Conservation (phyloP, 1,140 invertebrate species). For the Ylistrum balloti region DNA sequence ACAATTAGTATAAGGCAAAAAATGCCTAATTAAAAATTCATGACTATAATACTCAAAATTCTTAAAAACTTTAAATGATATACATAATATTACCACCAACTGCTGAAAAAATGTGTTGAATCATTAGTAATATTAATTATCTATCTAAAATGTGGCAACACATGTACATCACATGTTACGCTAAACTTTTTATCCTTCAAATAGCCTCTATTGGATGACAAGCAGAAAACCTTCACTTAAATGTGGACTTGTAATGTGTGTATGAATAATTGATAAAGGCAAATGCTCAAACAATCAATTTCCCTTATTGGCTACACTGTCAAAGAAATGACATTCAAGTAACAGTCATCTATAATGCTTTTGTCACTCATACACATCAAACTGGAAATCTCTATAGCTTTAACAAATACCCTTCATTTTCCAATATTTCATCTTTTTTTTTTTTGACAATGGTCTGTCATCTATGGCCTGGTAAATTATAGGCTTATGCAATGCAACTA, state of each 20-base stretch:
- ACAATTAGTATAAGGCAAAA: background rate
- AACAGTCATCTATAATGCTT: too few relatives aligned
- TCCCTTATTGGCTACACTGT: background rate
- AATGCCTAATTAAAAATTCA: background rate
- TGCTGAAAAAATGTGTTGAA: background rate
- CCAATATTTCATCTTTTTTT: too few relatives aligned
- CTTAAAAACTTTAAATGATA: background rate
- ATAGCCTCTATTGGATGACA: background rate
- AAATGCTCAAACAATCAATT: slow-evolving; percentile 32
- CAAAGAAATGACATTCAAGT: background rate
- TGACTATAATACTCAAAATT: background rate
- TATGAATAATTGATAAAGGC: slow-evolving; percentile 15
- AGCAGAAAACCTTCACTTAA: background rate
- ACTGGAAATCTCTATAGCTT: too few relatives aligned
- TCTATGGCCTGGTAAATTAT: too few relatives aligned
- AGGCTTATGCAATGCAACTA: too few relatives aligned
- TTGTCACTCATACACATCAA: too few relatives aligned
- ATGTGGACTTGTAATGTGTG: background rate
- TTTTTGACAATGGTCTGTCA: too few relatives aligned
- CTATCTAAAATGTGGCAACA: background rate
- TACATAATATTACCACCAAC: background rate
- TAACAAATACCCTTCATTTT: too few relatives aligned
- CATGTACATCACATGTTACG: too few relatives aligned
- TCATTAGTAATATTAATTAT: background rate
- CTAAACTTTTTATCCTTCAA: background rate